Percentiles rank a stretch among this genome's conserved stretches.
Evolutionary conservation across 2,113 vertebrate genomes (phyloP).

Genomic region (Gadus chalcogrammus): DNA sequence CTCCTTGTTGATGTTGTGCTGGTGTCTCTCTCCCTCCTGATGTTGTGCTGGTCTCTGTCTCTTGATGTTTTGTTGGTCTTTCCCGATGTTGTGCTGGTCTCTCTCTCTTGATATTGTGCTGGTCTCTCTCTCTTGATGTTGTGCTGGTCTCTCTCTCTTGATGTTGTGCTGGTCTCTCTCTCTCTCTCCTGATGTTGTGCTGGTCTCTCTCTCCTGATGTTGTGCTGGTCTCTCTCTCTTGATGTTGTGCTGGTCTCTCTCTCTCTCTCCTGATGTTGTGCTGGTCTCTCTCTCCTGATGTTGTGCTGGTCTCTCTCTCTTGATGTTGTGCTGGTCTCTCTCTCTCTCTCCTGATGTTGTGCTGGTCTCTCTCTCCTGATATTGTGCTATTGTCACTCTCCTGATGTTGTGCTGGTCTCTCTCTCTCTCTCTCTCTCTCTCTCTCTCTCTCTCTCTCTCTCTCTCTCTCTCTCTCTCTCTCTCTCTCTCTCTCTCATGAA

Average conservation of each 20-base stretch:
- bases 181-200: no score
- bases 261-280: no score
- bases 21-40: not conserved
- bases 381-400: no score
- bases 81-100: not conserved
- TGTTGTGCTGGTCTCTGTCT: not conserved
- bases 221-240: not conserved
- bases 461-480: no score
- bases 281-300: no score
- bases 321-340: conserved; percentile 5
- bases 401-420: no score
- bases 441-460: no score
- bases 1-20: not conserved
- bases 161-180: no score
- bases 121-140: not conserved
- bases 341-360: conserved; percentile 1
- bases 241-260: not conserved
- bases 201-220: conserved; percentile 13
- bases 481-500: not conserved
- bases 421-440: conserved; percentile 14
- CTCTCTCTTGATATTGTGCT: not conserved
- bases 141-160: not conserved
- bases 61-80: no score
- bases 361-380: no score
- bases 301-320: conserved; percentile 10